Evolutionary conservation across 2,888 invertebrate genomes (phyloP).

Genomic region (Diabrotica balteata): DNA sequence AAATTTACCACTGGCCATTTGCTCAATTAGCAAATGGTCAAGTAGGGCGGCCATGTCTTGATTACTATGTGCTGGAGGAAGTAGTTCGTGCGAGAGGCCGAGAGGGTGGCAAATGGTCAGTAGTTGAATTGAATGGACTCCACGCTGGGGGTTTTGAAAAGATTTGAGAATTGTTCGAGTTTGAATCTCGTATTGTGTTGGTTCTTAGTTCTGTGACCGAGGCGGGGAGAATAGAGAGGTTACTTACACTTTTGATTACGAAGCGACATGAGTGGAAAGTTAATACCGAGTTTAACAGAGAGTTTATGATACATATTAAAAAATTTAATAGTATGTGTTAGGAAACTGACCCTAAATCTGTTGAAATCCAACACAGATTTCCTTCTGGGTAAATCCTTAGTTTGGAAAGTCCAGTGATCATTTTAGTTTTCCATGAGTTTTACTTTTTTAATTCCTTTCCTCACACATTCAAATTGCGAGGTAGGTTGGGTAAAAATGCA

Average conservation of each 20-base stretch:
- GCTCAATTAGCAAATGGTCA: conserved; percentile 34
- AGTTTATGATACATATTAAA: no score
- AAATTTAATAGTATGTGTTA: no score
- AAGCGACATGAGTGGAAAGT: no score
- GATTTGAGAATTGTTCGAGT: conserved; percentile 19
- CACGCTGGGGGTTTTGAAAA: conserved; percentile 4
- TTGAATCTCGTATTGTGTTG: conserved; percentile 16
- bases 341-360: no score
- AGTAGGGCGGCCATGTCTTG: conserved; percentile 32
- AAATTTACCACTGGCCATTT: conserved; percentile 31
- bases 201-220: conserved; percentile 19
- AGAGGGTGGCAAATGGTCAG: conserved; percentile 12
- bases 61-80: conserved; percentile 28
- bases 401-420: no score
- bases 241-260: not conserved
- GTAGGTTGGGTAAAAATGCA: no score
- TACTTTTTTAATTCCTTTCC: no score
- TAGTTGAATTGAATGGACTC: conserved; percentile 19
- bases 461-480: no score
- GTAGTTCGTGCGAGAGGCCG: conserved; percentile 13
- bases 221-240: conserved; percentile 16
- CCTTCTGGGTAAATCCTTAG: no score
- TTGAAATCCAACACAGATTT: no score
- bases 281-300: no score
- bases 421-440: no score